Evolutionary conservation across 1,140 invertebrate genomes (phyloP).

Genomic region (Magallana angulata): DNA sequence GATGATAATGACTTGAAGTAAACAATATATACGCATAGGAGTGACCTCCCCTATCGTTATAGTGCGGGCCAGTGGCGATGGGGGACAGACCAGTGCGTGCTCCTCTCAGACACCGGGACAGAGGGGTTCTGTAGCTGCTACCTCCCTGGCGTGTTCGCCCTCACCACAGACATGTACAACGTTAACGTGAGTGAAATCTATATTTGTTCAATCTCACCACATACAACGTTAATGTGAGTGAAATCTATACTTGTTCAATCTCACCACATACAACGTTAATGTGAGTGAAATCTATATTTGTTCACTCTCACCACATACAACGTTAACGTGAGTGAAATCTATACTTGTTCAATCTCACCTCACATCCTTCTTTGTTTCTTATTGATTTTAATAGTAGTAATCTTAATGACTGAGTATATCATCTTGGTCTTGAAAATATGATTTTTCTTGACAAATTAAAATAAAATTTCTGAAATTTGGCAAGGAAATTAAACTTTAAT

Average conservation of each 20-base stretch:
- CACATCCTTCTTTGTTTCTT: too few relatives aligned
- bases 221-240: constrained; percentile 62
- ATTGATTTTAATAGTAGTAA: too few relatives aligned
- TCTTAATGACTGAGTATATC: too few relatives aligned
- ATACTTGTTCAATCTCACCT: background rate
- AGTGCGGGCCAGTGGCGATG: constrained; percentile 67
- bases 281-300: constrained; percentile 65
- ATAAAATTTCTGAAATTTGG: too few relatives aligned
- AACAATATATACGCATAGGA: too few relatives aligned
- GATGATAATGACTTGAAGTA: too few relatives aligned
- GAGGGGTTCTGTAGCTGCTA: constrained; percentile 70
- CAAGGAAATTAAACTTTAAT: too few relatives aligned
- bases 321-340: constrained; percentile 71
- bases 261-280: constrained; percentile 77
- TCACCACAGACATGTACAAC: constrained; percentile 78
- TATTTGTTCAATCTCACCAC: background rate
- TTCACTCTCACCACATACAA: constrained; percentile 77
- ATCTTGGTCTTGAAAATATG: too few relatives aligned
- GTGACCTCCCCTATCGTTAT: background rate
- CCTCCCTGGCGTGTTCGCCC: constrained; percentile 72
- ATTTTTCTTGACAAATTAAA: too few relatives aligned
- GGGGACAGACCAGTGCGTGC: constrained; percentile 62
- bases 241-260: constrained; percentile 62
- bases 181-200: constrained; percentile 71
- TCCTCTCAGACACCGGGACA: constrained; percentile 51